Evolutionary conservation across 1,140 invertebrate genomes (phyloP), one percentile per base, ranked within the genome.

Genomic region (Anadara kagoshimensis): DNA sequence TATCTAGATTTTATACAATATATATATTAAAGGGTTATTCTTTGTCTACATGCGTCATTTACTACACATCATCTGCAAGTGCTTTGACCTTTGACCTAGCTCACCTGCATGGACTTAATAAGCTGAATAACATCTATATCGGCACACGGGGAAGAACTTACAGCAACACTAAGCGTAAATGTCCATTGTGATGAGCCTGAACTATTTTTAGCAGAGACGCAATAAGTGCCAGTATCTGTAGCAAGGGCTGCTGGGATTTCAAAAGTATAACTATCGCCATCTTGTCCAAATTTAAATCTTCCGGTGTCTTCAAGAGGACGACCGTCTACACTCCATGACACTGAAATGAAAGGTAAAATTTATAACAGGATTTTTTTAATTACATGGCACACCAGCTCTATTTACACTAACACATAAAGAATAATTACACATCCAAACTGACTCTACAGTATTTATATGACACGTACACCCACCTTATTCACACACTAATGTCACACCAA

Each of bases 161-260:
- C 80, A 45, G 76, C 69, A 14, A 87, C 86, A 49, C 57, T 69
- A 24, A 87, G 71, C 11, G 81, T 81, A 73, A 84, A 87, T 22
- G 80, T 78, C 81, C 86, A 86, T 45, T 74, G 74, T 12, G 70
- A 59, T 36, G 72, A 66, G 26, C 83, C 86, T 54, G 65, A 70
- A n/a, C 78, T 79, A 63, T 77, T 77, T 26, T 68, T 93, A n/a
- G 94, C 95, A 83, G 94, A 94, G 7, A 96, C 95, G 72, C 93
- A 92, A 89, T 98, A 98, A 87, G 97, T 95, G 36, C 96, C 97
- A 76, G 94, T 92, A 89, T 98, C 97, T 70, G 94, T 94, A 51
- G 93, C 88, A 69, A 92, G 92, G 85, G 93, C 94, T 67, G 93
- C 92, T 53, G 93, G 92, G 73, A 98, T 94, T 73, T 91, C 91